phyloP scores from a whole-genome alignment of 2,888 invertebrate genomes.

The Vanessa cardui region DNA sequence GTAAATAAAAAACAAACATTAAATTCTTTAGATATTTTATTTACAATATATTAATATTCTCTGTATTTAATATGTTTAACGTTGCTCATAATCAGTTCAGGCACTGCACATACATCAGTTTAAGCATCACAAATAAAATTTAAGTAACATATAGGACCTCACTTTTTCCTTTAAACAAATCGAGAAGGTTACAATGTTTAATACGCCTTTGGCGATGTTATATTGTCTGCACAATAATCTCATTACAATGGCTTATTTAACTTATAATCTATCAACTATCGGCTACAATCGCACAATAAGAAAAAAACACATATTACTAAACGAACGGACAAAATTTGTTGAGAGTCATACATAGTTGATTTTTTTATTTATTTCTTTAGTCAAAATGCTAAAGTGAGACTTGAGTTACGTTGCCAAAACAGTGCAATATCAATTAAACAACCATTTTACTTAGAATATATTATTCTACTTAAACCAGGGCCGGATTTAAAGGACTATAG shows the following conservation, averaged over 20 bases:
- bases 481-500: too few relatives aligned
- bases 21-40: constrained; percentile 65
- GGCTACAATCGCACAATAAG: constrained; percentile 39
- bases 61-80: constrained; percentile 65
- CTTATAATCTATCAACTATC: constrained; percentile 22
- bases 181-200: background rate
- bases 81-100: constrained; percentile 67
- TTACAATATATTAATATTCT: constrained; percentile 82
- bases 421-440: too few relatives aligned
- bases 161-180: constrained; percentile 58
- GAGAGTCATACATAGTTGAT: too few relatives aligned
- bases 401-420: too few relatives aligned
- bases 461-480: too few relatives aligned
- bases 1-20: constrained; percentile 28
- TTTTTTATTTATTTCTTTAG: background rate
- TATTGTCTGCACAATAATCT: constrained; percentile 30
- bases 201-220: constrained; percentile 19
- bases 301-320: constrained; percentile 55
- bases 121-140: constrained; percentile 57
- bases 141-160: constrained; percentile 60
- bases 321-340: constrained; percentile 42
- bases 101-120: constrained; percentile 67
- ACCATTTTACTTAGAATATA: too few relatives aligned
- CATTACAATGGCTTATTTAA: constrained; percentile 16
- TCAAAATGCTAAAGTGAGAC: too few relatives aligned